Evolutionary conservation across 1,140 invertebrate genomes (phyloP).

Genomic region (Tetramorium parvispinum): DNA sequence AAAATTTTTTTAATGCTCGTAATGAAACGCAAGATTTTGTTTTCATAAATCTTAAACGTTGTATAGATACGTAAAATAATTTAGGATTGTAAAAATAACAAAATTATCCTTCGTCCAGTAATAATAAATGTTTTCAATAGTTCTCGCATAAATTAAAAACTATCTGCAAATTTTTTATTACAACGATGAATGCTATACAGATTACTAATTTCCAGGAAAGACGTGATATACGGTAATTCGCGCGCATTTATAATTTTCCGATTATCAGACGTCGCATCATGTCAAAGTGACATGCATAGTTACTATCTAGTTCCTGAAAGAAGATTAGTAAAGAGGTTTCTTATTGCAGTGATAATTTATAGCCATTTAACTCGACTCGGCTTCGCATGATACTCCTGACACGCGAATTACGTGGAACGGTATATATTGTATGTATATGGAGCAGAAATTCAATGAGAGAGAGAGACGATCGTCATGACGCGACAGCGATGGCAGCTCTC

Average conservation of each 20-base stretch:
- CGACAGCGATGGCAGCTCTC: slow-evolving; percentile 56
- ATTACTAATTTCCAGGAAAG: background rate
- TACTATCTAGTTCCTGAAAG: slow-evolving; percentile 61
- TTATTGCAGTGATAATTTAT: slow-evolving; percentile 69
- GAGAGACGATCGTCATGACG: slow-evolving; percentile 39
- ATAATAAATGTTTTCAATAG: background rate
- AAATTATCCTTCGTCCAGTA: background rate
- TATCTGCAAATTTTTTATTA: background rate
- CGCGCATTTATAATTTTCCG: slow-evolving; percentile 25
- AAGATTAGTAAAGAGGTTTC: slow-evolving; percentile 27
- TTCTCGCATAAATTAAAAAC: background rate
- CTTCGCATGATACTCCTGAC: slow-evolving; percentile 64
- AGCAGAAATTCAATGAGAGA: slow-evolving; percentile 70
- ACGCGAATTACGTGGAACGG: slow-evolving; percentile 72
- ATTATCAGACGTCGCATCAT: slow-evolving; percentile 35
- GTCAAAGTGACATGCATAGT: slow-evolving; percentile 45
- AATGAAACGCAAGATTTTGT: background rate
- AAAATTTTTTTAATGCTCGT: background rate
- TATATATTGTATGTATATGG: slow-evolving; percentile 60
- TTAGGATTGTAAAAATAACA: background rate
- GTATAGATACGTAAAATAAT: background rate
- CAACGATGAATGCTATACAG: background rate
- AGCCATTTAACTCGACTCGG: slow-evolving; percentile 66
- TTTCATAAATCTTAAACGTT: background rate
- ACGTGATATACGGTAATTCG: background rate